phyloP scores from a whole-genome alignment of 2,888 invertebrate species.

The Dynastes hyllus region DNA sequence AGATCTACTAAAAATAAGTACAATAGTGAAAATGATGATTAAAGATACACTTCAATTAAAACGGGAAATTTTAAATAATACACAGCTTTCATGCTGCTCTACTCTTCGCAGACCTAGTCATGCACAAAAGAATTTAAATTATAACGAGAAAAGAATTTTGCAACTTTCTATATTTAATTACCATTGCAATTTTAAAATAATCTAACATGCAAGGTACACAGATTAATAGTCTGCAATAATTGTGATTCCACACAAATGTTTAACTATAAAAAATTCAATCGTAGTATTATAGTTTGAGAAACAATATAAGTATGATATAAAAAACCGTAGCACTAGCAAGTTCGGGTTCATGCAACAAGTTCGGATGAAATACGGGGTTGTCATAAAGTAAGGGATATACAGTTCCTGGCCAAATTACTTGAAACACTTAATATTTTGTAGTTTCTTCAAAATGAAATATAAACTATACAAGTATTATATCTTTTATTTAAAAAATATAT shows the following conservation, averaged over 20 bases:
- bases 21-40: background rate
- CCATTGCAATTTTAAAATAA: background rate
- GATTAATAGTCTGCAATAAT: background rate
- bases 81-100: background rate
- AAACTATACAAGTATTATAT: too few relatives aligned
- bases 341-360: too few relatives aligned
- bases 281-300: too few relatives aligned
- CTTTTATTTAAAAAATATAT: too few relatives aligned
- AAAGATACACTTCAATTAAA: background rate
- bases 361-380: too few relatives aligned
- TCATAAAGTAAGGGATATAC: too few relatives aligned
- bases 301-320: too few relatives aligned
- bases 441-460: too few relatives aligned
- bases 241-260: background rate
- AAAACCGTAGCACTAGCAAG: too few relatives aligned
- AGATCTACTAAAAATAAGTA: conserved; percentile 10
- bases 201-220: background rate
- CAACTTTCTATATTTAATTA: conserved; percentile 37
- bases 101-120: conserved; percentile 14
- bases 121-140: conserved; percentile 38
- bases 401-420: too few relatives aligned
- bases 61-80: background rate
- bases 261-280: too few relatives aligned
- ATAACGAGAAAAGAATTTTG: conserved; percentile 1
- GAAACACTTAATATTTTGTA: too few relatives aligned